Base-by-base conservation (phyloP, 2,888 invertebrate species). In the Asteroscopus sphinx region DNA sequence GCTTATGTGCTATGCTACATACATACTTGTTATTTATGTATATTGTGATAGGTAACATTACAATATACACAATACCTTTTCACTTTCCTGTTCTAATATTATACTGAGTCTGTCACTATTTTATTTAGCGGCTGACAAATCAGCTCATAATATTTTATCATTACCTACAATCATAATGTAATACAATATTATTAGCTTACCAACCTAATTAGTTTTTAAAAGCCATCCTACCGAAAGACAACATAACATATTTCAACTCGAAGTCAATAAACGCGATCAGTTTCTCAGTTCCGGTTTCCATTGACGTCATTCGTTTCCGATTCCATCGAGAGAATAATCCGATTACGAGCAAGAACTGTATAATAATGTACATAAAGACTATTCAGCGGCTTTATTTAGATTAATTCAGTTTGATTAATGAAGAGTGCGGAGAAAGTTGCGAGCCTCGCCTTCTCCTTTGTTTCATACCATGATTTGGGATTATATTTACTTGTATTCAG, bases 371-470 rank as follows among this genome's bases (percentile, higher is more conserved):
- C 63, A 49, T 67, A 77, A 49, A 72, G 48, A 49, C 17, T 52
- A 57, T 73, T 64, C 76, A 73, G 54, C 16, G 64, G 74, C 71
- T 84, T 82, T 86, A 86, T 87, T 87, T 79, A 85, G 86, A 88
- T 90, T 85, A 87, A 89, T 88, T 85, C 81, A 72, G 73, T 82
- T 80, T 90, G 89, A 90, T 90, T 88, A 90, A 89, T 89, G 88
- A 84, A 83, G 79, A 82, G 80, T 72, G 68, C 61, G 76, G 90
- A 80, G 88, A 90, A 88, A 90, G 89, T 80, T 44, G 65, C 58
- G 58, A 44, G 39, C 36, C 61, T 62, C 68, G 64, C 67, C 63
- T 70, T 55, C 41, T 68, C 76, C 81, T 84, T 88, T 89, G 87
- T 88, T 86, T 83, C 76, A 68, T 67, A 63, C 51, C 53, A 60